Base-by-base conservation (phyloP, 2,888 invertebrate genomes). In the Orthosia cruda region DNA sequence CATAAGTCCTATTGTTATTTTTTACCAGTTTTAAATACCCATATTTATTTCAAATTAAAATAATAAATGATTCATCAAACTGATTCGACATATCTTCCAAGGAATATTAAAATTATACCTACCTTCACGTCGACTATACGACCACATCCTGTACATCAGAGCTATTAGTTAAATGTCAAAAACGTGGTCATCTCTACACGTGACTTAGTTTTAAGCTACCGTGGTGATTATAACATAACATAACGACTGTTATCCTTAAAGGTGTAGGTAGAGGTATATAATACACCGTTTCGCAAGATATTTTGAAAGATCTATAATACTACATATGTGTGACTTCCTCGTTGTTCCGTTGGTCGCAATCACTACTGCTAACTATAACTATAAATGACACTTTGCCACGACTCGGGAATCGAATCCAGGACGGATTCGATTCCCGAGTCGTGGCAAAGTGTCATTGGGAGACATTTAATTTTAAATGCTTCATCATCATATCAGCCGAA, bases 161-260 rank as follows among this genome's bases (percentile, higher is more conserved):
- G 45, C 45, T 23, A 47, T 74, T 74, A 45, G 20, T 58, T n/a
- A 32, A 74, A 74, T 74, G 74, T 52, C 65, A 65, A 47, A 52
- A 74, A 52, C 45, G 58, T 65, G 74, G 20, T 74, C 74, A 16
- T 11, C 15, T 52, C 59, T n/a, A 23, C 26, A 23, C 18, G 58
- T 74, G 58, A 58, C 50, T 74, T 58, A n/a, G 40, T 26, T 23
- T 12, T 12, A 16, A 55, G 54, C 54, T 62, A n/a, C 23, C 54
- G 16, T 4, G 23, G 0, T 50, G 15, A 12, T 67, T 57, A 23
- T 49, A 16, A 49, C 32, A 32, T 70, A 70, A n/a, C 4, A 15
- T 50, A 2, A 23, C 16, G 32, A 0, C 18, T 18, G 0, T 1
- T 16, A 3, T n/a, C 9, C 12, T 26, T 13, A 20, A 3, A 55